Conservation (phyloP, 2,888 invertebrate species). For the Conchocele bisecta region DNA sequence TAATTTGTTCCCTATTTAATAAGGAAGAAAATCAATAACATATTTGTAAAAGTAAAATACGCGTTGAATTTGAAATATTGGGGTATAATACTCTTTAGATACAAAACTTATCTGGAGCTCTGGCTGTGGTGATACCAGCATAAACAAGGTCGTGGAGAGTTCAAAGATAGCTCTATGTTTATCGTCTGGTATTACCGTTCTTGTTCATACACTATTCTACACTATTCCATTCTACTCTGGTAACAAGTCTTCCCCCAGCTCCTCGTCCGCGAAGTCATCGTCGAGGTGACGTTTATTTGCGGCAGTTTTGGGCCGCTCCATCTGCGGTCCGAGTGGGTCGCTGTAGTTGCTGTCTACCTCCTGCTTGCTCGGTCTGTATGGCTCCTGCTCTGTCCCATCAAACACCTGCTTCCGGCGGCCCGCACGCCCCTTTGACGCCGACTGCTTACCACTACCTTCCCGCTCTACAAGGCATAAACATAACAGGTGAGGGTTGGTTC, state of each 20-base stretch:
- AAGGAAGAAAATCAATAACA: too few relatives aligned
- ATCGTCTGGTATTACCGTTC: too few relatives aligned
- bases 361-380: constrained; percentile 69
- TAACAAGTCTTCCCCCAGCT: constrained; percentile 89
- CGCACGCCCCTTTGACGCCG: constrained; percentile 27
- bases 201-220: too few relatives aligned
- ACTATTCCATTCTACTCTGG: constrained; percentile 85
- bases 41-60: too few relatives aligned
- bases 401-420: constrained; percentile 65
- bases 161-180: too few relatives aligned
- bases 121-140: too few relatives aligned
- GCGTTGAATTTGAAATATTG: too few relatives aligned
- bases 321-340: constrained; percentile 83
- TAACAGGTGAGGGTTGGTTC: too few relatives aligned
- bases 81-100: too few relatives aligned
- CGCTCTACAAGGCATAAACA: constrained; percentile 69
- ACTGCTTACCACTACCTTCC: constrained; percentile 69
- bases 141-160: too few relatives aligned
- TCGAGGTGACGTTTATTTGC: constrained; percentile 84
- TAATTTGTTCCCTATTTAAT: too few relatives aligned
- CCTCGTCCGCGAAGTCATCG: constrained; percentile 89
- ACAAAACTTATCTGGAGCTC: too few relatives aligned
- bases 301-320: constrained; percentile 83
- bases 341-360: constrained; percentile 82
- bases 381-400: constrained; percentile 72